Percentiles rank a stretch among this genome's conserved stretches.
Evolutionary conservation across 2,797 vertebrate genomes (phyloP).

Genomic region (Masticophis lateralis): DNA sequence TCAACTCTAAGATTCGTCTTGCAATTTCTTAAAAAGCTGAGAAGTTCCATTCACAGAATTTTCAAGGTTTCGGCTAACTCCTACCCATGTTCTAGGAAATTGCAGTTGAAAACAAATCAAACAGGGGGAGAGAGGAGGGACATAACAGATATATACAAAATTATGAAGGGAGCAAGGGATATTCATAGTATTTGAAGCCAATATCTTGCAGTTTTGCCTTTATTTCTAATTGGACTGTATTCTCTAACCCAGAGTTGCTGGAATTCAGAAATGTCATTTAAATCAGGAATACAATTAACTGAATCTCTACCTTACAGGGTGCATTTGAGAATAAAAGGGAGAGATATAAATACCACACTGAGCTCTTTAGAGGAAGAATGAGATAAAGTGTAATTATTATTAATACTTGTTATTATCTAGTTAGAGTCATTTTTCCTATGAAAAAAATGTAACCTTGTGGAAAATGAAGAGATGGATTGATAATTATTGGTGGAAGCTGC

Average conservation of each 20-base stretch:
- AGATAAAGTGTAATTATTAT: neutral
- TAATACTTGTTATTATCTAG: neutral
- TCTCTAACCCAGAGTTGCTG: neutral
- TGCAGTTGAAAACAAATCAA: neutral
- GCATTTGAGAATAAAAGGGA: neutral
- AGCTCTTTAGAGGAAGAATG: neutral
- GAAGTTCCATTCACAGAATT: neutral
- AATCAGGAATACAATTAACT: neutral
- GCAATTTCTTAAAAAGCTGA: neutral
- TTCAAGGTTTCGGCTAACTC: neutral
- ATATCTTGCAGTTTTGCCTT: neutral
- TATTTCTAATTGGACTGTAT: neutral
- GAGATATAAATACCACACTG: neutral
- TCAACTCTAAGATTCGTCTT: neutral
- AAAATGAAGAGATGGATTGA: neutral
- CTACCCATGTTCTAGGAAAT: too few species aligned
- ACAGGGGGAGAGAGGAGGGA: neutral
- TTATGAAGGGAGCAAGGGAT: neutral
- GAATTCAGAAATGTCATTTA: neutral
- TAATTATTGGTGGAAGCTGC: neutral
- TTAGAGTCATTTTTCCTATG: neutral
- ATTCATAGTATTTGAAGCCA: neutral
- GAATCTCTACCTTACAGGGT: neutral
- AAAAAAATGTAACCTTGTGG: neutral
- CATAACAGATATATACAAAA: neutral